Evolutionary conservation across 2,888 invertebrate species (phyloP).

Genomic region (Philereme vetulata): DNA sequence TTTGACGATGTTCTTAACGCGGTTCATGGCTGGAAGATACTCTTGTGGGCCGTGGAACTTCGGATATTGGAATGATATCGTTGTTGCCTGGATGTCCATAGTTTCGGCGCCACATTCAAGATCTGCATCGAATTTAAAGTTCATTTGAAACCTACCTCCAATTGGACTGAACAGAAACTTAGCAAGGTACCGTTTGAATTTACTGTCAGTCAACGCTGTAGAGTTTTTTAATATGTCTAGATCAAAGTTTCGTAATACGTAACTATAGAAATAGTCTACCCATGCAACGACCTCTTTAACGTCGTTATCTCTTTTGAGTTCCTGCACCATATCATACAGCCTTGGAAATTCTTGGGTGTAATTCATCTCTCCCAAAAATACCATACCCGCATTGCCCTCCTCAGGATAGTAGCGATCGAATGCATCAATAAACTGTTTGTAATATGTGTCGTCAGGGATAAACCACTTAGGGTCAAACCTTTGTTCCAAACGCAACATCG

Average conservation of each 20-base stretch:
- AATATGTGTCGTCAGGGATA: constrained; percentile 88
- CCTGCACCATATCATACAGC: constrained; percentile 80
- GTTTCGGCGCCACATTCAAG: constrained; percentile 85
- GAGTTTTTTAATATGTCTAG: constrained; percentile 73
- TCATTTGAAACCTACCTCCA: constrained; percentile 87
- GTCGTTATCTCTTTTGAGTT: constrained; percentile 79
- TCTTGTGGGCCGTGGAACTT: constrained; percentile 85
- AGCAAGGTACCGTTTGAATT: constrained; percentile 86
- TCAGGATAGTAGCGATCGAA: constrained; percentile 86
- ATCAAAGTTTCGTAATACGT: constrained; percentile 83
- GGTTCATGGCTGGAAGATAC: constrained; percentile 90
- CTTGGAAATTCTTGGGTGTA: constrained; percentile 85
- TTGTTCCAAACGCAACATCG: constrained; percentile 87
- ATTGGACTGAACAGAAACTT: constrained; percentile 87
- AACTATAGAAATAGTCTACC: constrained; percentile 86
- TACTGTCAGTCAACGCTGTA: constrained; percentile 69
- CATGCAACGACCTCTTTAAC: constrained; percentile 85
- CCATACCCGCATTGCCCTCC: constrained; percentile 84
- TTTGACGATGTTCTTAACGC: constrained; percentile 82
- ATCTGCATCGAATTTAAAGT: constrained; percentile 85
- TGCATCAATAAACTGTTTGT: constrained; percentile 84
- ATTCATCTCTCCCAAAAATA: constrained; percentile 87
- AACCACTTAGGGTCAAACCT: constrained; percentile 93
- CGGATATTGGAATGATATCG: constrained; percentile 85
- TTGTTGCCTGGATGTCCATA: constrained; percentile 84